Conservation (phyloP, 2,797 vertebrate species). For the Darevskia nairensis region DNA sequence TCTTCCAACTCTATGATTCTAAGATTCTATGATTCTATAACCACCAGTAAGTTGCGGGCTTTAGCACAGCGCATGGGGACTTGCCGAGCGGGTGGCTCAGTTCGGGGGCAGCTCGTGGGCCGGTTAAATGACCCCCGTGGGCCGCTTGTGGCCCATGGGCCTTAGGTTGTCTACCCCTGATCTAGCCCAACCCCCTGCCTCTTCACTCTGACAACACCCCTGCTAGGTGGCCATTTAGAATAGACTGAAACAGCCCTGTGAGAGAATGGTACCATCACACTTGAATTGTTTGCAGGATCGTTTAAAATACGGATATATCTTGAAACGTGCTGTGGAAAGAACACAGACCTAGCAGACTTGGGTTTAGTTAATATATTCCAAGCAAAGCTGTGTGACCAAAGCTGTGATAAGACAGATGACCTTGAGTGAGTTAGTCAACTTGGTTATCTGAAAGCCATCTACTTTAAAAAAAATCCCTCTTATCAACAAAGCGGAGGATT, state of each 20-base stretch:
- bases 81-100: too few species aligned
- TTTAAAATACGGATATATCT: not conserved
- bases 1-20: too few species aligned
- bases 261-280: not conserved
- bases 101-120: too few species aligned
- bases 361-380: conserved; percentile 30
- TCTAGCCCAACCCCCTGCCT: too few species aligned
- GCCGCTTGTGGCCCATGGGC: too few species aligned
- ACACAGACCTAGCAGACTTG: conserved; percentile 11
- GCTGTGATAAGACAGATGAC: conserved; percentile 59
- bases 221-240: too few species aligned
- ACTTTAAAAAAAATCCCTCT: conserved; percentile 34
- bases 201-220: too few species aligned
- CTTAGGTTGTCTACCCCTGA: too few species aligned
- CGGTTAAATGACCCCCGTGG: too few species aligned
- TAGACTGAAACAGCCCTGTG: not conserved
- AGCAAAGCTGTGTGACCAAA: conserved; percentile 45
- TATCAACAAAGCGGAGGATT: conserved; percentile 59
- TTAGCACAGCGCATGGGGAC: too few species aligned
- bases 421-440: conserved; percentile 37
- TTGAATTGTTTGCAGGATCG: not conserved
- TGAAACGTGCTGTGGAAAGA: conserved; percentile 27
- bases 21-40: too few species aligned
- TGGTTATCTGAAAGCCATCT: conserved; percentile 62
- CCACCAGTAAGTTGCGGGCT: too few species aligned